These are phyloP conservation scores for Aphis craccivora DNA, from an alignment of 1,140 invertebrate genomes.

Conservation along the genomic window DNA sequence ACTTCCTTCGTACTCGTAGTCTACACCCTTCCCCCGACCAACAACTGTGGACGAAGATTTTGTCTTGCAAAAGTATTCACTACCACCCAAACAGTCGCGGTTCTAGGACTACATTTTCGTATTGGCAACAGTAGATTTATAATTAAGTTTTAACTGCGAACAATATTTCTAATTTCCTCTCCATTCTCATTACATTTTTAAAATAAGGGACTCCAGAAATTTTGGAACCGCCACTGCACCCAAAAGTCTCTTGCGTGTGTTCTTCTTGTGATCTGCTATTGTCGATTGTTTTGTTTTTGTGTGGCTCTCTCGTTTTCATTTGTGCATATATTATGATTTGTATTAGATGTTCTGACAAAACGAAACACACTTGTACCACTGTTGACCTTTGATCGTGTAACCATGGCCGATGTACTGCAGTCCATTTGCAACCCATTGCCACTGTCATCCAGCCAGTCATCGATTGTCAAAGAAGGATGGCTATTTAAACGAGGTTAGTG, in stretches of 20 bases:
- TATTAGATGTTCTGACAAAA: conserved; percentile 26
- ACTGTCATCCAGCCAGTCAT: conserved; percentile 47
- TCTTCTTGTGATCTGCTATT: no score
- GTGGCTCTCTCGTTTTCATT: neutral
- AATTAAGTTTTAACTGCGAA: no score
- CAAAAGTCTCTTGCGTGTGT: neutral
- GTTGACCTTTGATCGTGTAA: neutral
- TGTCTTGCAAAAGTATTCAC: neutral
- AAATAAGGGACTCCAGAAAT: no score
- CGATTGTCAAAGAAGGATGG: conserved; percentile 82
- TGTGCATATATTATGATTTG: neutral
- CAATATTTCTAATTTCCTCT: no score
- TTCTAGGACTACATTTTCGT: no score
- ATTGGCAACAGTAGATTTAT: no score
- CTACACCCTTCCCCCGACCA: no score
- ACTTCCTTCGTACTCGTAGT: neutral
- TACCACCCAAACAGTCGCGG: no score
- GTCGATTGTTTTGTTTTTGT: neutral
- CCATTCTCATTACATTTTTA: no score
- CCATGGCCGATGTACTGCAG: conserved; percentile 54
- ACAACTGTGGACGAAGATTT: neutral
- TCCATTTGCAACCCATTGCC: conserved; percentile 48
- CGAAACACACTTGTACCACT: neutral
- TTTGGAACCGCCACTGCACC: no score
- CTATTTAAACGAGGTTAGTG: conserved; percentile 75